Evolutionary conservation across 1,140 invertebrate species (phyloP).

Genomic region (Propsilocerus akamusi): DNA sequence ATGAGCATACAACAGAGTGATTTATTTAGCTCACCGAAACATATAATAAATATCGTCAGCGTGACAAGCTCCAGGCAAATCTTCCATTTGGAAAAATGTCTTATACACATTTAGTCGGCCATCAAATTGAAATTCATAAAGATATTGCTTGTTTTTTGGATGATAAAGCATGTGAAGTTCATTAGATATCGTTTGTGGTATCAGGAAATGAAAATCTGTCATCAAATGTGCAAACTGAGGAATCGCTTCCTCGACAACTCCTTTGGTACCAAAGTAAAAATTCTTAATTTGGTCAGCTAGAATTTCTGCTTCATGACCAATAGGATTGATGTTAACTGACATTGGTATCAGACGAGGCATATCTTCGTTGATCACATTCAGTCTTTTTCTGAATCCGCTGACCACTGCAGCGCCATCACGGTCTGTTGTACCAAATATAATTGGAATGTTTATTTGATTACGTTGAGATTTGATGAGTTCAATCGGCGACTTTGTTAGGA

Average conservation of each 20-base stretch:
- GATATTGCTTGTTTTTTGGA: not conserved
- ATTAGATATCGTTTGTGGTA: slow-evolving; percentile 13
- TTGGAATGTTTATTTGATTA: not conserved
- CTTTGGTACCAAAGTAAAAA: slow-evolving; percentile 17
- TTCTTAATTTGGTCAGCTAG: slow-evolving; percentile 13
- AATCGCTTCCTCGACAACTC: slow-evolving; percentile 8
- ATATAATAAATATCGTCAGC: not conserved
- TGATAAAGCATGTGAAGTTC: slow-evolving; percentile 15
- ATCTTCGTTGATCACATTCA: slow-evolving; percentile 14
- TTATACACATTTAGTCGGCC: not conserved
- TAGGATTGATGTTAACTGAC: slow-evolving; percentile 9
- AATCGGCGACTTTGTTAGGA: not conserved
- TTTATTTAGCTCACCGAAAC: not conserved
- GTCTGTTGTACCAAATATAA: not conserved
- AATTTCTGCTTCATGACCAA: slow-evolving; percentile 7
- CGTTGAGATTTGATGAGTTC: not conserved
- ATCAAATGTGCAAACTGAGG: slow-evolving; percentile 14
- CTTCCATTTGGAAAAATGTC: not conserved
- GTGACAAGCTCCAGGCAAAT: not conserved
- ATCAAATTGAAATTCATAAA: not conserved
- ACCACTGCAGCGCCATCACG: not conserved
- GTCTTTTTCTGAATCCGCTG: slow-evolving; percentile 10
- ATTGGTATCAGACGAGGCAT: slow-evolving; percentile 13
- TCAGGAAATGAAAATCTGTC: slow-evolving; percentile 15
- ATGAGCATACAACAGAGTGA: not conserved